Evolutionary conservation across 64 coral and sea anemone genomes (phyloP).

Genomic region (Orbicella faveolata): DNA sequence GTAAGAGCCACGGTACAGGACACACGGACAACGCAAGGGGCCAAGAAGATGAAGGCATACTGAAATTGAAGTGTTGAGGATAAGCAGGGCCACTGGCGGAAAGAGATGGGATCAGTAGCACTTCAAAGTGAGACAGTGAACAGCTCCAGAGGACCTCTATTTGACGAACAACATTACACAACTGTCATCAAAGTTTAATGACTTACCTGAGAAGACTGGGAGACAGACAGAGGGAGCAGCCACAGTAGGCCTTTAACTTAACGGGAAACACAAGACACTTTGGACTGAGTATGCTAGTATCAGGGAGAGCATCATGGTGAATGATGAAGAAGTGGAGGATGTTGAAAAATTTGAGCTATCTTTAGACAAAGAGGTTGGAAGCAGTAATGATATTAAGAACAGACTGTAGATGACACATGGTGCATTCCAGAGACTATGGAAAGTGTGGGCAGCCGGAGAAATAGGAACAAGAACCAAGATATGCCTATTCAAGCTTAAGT

Average conservation of each 20-base stretch:
- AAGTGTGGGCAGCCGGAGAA: conserved; percentile 19
- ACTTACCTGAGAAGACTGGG: neutral
- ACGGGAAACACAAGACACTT: neutral
- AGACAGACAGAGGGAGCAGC: conserved; percentile 5
- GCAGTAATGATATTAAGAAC: conserved; percentile 16
- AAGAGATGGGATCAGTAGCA: no score
- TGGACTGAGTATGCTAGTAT: neutral
- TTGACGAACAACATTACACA: no score
- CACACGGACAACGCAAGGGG: no score
- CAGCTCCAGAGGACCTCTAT: no score
- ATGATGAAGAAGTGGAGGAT: neutral
- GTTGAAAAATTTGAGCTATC: neutral
- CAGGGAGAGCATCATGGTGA: conserved; percentile 1
- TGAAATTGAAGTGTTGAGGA: no score
- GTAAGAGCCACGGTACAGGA: no score
- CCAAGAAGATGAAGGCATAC: no score
- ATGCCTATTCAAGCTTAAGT: conserved; percentile 17
- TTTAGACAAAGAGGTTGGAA: no score
- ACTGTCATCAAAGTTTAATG: conserved; percentile 15
- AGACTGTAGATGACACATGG: neutral
- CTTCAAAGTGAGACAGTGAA: no score
- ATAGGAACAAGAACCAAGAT: conserved; percentile 32
- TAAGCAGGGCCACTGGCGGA: no score
- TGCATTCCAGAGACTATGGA: conserved; percentile 9
- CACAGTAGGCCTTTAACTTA: conserved; percentile 4